Conservation (phyloP, 2,113 vertebrate genomes). For the Cryptomyrus ogoouensis region DNA sequence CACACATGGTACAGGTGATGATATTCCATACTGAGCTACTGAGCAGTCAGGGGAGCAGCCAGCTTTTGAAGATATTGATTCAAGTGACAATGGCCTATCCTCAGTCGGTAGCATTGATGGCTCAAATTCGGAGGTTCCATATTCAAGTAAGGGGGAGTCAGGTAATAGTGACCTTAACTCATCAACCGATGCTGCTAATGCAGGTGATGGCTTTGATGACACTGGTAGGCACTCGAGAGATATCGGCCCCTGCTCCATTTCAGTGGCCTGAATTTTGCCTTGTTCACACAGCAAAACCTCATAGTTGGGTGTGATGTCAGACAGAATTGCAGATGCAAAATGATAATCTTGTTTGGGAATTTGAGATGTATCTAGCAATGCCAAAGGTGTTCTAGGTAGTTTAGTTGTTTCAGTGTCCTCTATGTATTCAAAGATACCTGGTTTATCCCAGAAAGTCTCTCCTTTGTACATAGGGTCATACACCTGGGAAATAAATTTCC, state of each 20-base stretch:
- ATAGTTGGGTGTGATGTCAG: not conserved
- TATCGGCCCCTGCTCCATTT: not conserved
- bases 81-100: slow-evolving; percentile 20
- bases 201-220: slow-evolving; percentile 40
- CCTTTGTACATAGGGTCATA: slow-evolving; percentile 51
- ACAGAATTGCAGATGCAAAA: not conserved
- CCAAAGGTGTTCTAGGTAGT: slow-evolving; percentile 14
- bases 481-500: slow-evolving; percentile 48
- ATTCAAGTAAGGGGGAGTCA: slow-evolving; percentile 36
- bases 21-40: not conserved
- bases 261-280: not conserved
- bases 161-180: slow-evolving; percentile 31
- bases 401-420: slow-evolving; percentile 29
- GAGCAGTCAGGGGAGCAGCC: not conserved
- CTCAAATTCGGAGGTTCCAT: slow-evolving; percentile 17
- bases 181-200: slow-evolving; percentile 40
- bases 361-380: not conserved
- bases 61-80: not conserved
- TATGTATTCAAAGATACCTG: slow-evolving; percentile 40
- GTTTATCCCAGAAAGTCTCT: slow-evolving; percentile 46
- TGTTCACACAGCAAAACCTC: not conserved
- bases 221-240: slow-evolving; percentile 12
- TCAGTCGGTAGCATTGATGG: slow-evolving; percentile 16
- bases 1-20: not conserved
- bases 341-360: slow-evolving; percentile 9